phyloP scores from a whole-genome alignment of 1,140 invertebrate species.

The Scaptomyza hsui region DNA sequence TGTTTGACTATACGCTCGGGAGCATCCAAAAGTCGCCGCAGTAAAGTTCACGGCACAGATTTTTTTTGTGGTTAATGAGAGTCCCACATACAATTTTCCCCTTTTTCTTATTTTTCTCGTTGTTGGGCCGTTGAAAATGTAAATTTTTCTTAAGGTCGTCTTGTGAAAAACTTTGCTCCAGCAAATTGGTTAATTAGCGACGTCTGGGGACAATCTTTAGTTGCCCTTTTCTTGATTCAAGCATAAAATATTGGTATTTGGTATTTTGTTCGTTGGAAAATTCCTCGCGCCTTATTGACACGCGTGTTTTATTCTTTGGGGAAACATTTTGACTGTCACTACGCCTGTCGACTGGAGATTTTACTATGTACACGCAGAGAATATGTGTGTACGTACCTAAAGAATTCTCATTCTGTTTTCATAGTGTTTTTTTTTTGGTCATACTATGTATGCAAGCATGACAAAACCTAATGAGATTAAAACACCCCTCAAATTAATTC shows the following conservation, averaged over 20 bases:
- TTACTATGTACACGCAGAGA: too few species aligned
- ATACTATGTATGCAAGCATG: constrained; percentile 23
- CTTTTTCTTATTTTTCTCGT: not conserved
- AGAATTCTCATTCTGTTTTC: too few species aligned
- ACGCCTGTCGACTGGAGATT: not conserved
- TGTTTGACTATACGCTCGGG: constrained; percentile 33
- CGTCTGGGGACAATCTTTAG: constrained; percentile 60
- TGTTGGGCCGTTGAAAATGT: constrained; percentile 20
- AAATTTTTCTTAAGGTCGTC: constrained; percentile 36
- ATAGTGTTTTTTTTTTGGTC: too few species aligned
- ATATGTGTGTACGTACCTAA: too few species aligned
- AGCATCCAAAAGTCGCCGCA: constrained; percentile 6
- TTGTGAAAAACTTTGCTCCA: constrained; percentile 39
- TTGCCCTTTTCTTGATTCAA: constrained; percentile 49
- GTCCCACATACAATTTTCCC: not conserved
- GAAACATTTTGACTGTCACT: constrained; percentile 48
- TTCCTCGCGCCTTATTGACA: constrained; percentile 39
- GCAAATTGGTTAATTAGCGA: constrained; percentile 72
- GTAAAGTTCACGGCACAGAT: constrained; percentile 27
- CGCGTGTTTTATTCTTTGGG: constrained; percentile 36
- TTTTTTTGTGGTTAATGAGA: constrained; percentile 47
- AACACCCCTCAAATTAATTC: constrained; percentile 76
- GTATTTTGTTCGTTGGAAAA: constrained; percentile 27
- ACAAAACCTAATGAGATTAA: constrained; percentile 63
- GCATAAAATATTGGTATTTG: constrained; percentile 54